Base-by-base conservation (phyloP, 2,797 vertebrate genomes). In the Tangara arthus region DNA sequence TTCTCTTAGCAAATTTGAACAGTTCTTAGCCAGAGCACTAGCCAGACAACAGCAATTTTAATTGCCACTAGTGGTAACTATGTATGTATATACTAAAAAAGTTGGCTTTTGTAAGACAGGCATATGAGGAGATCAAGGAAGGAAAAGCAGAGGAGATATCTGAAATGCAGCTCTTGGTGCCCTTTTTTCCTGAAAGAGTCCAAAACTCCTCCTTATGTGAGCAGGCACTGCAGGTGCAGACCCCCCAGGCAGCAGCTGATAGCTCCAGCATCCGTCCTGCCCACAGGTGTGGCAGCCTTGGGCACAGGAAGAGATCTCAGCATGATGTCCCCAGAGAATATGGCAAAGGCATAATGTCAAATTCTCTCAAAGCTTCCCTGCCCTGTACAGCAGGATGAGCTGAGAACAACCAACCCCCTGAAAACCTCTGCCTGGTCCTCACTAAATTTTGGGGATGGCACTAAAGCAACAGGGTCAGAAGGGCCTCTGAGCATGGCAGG, bases 321-420 rank as follows among this genome's bases (percentile, higher is more conserved):
- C 0, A 0, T 12, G 17, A 49, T 55, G 35, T 42, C n/a, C n/a
- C 22, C 56, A 71, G 35, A 15, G 4, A 39, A 60, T 15, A 42
- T 1, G 12, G 12, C 49, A 79, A 44, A 79, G 30, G 18, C n/a
- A 10, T 42, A 53, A 68, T 2, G 2, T 4, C 28, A 30, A 32
- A 78, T 44, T 32, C 16, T 56, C 47, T 52, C 15, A 8, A 56
- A 59, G 32, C 3, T 65, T 8, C 27, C 17, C 44, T 50, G 21
- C 6, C 11, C 15, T 61, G 63, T 79, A 7, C 8, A 75, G 18
- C 37, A 56, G 37, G 50, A 52, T 34, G 50, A 81, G 27, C 28
- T 39, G 26, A 0, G 1, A 66, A 28, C 14, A 59, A 15, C 15
- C 0, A 0, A n/a, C 4, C 1, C 23, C 24, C 27, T 66, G 56